Evolutionary conservation across 2,113 vertebrate genomes (phyloP).

Genomic region (Pangasianodon gigas): DNA sequence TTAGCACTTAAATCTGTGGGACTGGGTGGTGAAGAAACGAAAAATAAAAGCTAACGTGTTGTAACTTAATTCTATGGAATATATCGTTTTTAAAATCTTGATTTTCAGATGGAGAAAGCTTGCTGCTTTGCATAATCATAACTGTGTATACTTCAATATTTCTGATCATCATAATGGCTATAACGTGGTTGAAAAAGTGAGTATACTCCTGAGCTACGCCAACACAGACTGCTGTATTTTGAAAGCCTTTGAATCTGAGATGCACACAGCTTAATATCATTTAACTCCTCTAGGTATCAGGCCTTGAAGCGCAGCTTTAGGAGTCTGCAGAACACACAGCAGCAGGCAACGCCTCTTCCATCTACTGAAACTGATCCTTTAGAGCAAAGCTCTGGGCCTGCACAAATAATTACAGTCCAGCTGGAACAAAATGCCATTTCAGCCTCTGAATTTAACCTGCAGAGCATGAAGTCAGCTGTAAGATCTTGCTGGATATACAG

Average conservation of each 20-base stretch:
- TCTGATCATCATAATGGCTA: slow-evolving; percentile 20
- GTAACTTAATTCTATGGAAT: background rate
- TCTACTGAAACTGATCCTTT: background rate
- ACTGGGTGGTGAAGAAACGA: background rate
- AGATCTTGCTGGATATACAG: slow-evolving; percentile 33
- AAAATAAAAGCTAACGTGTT: background rate
- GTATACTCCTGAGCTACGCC: slow-evolving; percentile 2
- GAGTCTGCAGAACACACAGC: background rate
- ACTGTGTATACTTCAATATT: background rate
- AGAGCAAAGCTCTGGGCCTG: background rate
- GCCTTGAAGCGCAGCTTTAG: slow-evolving; percentile 29
- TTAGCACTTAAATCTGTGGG: background rate
- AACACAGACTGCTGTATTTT: background rate
- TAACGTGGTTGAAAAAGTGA: slow-evolving; percentile 48
- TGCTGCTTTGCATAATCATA: slow-evolving; percentile 23
- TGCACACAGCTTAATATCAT: background rate
- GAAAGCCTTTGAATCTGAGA: background rate
- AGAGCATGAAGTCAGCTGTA: slow-evolving; percentile 12
- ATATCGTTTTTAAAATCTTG: background rate
- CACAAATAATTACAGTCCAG: background rate
- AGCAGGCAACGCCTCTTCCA: background rate
- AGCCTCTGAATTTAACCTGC: background rate
- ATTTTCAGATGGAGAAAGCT: background rate
- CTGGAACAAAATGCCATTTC: background rate
- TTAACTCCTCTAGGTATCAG: slow-evolving; percentile 28